Base-by-base conservation (phyloP, 1,140 invertebrate species). In the Drosophila miranda region DNA sequence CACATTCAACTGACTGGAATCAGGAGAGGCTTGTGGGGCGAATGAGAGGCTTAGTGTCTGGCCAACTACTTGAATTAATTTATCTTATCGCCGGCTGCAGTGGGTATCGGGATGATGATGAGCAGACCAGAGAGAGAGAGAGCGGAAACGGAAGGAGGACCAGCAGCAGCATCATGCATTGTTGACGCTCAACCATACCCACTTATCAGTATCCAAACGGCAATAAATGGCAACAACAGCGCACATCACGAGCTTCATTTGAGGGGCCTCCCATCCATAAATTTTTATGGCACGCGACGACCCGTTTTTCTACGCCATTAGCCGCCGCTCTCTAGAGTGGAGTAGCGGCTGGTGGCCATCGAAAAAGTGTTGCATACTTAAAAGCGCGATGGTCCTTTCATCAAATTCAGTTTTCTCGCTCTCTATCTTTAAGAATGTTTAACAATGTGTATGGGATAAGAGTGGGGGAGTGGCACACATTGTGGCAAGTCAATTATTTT, bases 401-500 rank as follows among this genome's bases (percentile, higher is more conserved):
- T 42, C 19, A 70, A 71, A 86, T 81, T 81, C 48, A 86, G 81
- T 86, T 86, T 77, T 44, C 44, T 57, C 58, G 7, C 28, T 30
- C 28, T 30, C 28, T 8, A 7, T 30, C 73, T 83, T 76, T 67
- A 74, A 81, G 48, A 66, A 63, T 28, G 55, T 50, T 61, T 46
- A 13, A 55, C 30, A 11, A 30, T 57, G 23, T 43, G 21, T 45
- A 49, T 59, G 23, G 23, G 6, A 30, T 30, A 30, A 38, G 34
- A 11, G 9, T 9, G 34, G 34, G 34, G 28, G 19, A 13, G 41
- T 21, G 53, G 41, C 59, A 51, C 63, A 71, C 49, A 62, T 74
- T 74, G 75, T 73, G 57, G 75, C 74, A 87, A 81, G 77, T 86
- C 82, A 84, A 84, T 84, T 84, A 84, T 84, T 84, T 86, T 86